Conservation (phyloP, 2,888 invertebrate genomes). For the Nomada fabriciana region DNA sequence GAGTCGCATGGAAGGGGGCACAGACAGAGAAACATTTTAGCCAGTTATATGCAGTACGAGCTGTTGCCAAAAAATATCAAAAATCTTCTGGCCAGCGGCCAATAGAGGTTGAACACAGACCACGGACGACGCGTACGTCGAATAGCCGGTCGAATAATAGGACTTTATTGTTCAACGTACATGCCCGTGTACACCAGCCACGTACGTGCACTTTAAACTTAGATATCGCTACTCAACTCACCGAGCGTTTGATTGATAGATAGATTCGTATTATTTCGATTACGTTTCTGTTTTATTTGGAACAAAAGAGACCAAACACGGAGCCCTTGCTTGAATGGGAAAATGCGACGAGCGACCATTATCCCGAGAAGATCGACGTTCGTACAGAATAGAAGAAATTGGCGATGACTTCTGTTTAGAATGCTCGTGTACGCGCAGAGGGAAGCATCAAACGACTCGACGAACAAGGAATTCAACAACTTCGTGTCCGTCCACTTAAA, state of each 20-base stretch:
- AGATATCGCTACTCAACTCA: conserved; percentile 51
- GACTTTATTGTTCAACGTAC: conserved; percentile 76
- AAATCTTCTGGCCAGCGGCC: conserved; percentile 79
- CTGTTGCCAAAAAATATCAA: conserved; percentile 81
- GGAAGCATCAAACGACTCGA: neutral
- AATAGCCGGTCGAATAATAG: conserved; percentile 76
- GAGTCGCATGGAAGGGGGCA: neutral
- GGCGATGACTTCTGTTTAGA: conserved; percentile 8
- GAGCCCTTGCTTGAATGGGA: neutral
- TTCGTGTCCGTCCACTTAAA: conserved; percentile 20
- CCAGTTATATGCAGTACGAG: conserved; percentile 78
- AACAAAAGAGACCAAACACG: no score
- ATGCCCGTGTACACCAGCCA: conserved; percentile 51
- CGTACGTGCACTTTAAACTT: conserved; percentile 43
- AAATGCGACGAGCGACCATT: neutral
- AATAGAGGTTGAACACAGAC: conserved; percentile 72
- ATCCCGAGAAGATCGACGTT: no score
- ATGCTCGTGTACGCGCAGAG: neutral
- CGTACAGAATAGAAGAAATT: neutral
- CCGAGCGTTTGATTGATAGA: conserved; percentile 25
- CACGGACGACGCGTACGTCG: conserved; percentile 70
- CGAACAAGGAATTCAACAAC: conserved; percentile 34
- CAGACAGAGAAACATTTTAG: conserved; percentile 78
- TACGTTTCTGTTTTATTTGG: no score
- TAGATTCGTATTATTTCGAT: conserved; percentile 10